Base-by-base conservation (phyloP, 2,888 invertebrate genomes). In the Tinea semifulvella region DNA sequence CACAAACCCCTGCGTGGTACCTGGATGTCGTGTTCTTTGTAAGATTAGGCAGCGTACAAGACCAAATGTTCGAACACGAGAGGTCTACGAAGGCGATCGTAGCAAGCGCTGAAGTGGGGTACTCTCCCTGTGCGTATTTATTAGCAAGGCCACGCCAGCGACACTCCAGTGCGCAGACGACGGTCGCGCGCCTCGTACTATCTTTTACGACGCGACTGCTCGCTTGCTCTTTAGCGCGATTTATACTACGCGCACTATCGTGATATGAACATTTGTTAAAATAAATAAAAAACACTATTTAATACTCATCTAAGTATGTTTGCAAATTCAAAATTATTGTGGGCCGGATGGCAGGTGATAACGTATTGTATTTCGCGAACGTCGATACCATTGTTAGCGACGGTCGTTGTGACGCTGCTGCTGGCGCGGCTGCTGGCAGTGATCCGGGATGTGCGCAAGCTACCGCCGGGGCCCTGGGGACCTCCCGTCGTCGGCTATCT, bases 391-490 rank as follows among this genome's bases (percentile, higher is more conserved):
- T 60, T 85, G 53, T 63, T 87, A 57, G 56, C 83, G 51, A 71
- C 81, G 47, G 63, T 60, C 43, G 80, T 82, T 58, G 66, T 65
- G 50, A 82, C 73, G 50, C 74, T 82, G 54, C 56, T 86, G 57
- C 64, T 68, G 45, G 74, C 83, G 53, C 58, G 61, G 49, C 74
- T 88, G 60, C 53, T 77, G 52, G 57, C 65, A 50, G 72, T 82
- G 54, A 52, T 86, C 50, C 65, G 63, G 14, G 71, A 75, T 53
- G 54, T 67, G 51, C 68, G 68, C 49, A 68, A 82, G 52, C 73
- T 94, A 53, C 95, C 95, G 0, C 95, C 95, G 1, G 95, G 95
- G 2, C 95, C 95, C 2, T 91, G 91, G 90, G 93, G 94, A 2
- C 76, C 92, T 3, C 95, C 95, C 14, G 79, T 94, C 44, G 82